Percentiles rank a stretch among this genome's conserved stretches.
phyloP scores from a whole-genome alignment of 2,888 invertebrate species.

The Drosophila sordidapex region DNA sequence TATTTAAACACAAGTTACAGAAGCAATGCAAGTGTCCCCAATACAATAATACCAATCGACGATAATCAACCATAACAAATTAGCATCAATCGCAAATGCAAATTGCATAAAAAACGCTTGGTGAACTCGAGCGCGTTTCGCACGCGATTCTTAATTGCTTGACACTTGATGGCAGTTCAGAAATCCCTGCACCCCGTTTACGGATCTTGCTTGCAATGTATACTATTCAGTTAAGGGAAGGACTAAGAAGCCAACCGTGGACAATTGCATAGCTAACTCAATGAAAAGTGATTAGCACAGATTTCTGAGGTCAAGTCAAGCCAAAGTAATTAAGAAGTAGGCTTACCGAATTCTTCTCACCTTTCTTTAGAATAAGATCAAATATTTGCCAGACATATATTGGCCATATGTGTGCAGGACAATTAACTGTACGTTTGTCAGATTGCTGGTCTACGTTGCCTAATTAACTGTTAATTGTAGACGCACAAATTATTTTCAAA shows the following conservation, averaged over 20 bases:
- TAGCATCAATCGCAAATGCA: conserved; percentile 23
- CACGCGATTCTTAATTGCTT: conserved; percentile 38
- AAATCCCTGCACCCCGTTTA: background rate
- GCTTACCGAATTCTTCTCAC: background rate
- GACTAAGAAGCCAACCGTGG: background rate
- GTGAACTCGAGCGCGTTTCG: conserved; percentile 22
- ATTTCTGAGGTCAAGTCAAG: background rate
- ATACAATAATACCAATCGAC: conserved; percentile 6
- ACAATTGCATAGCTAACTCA: background rate
- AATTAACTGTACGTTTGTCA: conserved; percentile 8
- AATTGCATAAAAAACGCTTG: conserved; percentile 13
- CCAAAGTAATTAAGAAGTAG: fast-evolving
- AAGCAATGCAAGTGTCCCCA: conserved; percentile 1
- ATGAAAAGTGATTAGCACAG: background rate
- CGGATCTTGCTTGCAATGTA: background rate
- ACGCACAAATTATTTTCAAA: conserved; percentile 1
- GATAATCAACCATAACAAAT: conserved; percentile 18
- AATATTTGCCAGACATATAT: background rate
- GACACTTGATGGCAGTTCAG: conserved; percentile 11
- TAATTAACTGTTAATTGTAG: conserved; percentile 33
- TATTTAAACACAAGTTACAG: conserved; percentile 4
- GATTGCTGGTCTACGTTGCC: background rate
- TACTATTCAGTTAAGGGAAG: background rate
- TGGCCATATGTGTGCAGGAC: background rate
- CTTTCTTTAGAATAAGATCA: conserved; percentile 2